Evolutionary conservation across 2,797 vertebrate genomes (phyloP).

Genomic region (Neosilurus mollespiculum): DNA sequence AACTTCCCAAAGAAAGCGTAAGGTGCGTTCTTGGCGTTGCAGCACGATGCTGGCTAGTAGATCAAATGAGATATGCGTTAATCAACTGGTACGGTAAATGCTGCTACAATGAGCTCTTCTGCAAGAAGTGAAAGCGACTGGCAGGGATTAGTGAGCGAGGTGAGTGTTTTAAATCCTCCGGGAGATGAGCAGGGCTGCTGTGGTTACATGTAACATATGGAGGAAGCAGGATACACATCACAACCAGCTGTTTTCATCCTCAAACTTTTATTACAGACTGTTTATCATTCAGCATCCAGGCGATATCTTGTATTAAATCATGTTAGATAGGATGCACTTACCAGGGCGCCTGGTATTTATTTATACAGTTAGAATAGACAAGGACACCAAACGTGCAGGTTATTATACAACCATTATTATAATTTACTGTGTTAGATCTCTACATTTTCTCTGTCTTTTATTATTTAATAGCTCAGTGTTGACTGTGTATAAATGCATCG

Average conservation of each 20-base stretch:
- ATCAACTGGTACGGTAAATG: not conserved
- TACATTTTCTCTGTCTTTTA: not conserved
- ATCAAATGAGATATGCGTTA: not conserved
- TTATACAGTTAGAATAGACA: not conserved
- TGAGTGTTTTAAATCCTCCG: conserved; percentile 69
- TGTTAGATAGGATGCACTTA: not conserved
- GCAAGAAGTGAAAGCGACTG: conserved; percentile 87
- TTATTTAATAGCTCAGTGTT: not conserved
- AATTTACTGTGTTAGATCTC: not conserved
- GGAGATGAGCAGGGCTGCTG: not conserved
- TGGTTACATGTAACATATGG: conserved; percentile 43
- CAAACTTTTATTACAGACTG: not conserved
- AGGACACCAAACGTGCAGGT: not conserved
- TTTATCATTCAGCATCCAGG: too few relatives aligned
- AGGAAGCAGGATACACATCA: not conserved
- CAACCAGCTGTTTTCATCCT: conserved; percentile 5
- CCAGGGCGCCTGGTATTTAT: not conserved
- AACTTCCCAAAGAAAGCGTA: conserved; percentile 3
- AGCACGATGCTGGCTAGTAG: not conserved
- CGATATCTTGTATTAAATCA: not conserved
- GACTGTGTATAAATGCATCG: too few relatives aligned
- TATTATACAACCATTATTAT: not conserved
- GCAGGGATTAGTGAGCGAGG: conserved; percentile 91
- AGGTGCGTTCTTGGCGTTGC: not conserved
- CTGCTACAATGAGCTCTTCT: conserved; percentile 72